Percentiles rank a stretch among this genome's conserved stretches.
Evolutionary conservation across 30 jellyfish, hydroid and myxozoan species (phyloP).

Genomic region (Pelagia noctiluca): DNA sequence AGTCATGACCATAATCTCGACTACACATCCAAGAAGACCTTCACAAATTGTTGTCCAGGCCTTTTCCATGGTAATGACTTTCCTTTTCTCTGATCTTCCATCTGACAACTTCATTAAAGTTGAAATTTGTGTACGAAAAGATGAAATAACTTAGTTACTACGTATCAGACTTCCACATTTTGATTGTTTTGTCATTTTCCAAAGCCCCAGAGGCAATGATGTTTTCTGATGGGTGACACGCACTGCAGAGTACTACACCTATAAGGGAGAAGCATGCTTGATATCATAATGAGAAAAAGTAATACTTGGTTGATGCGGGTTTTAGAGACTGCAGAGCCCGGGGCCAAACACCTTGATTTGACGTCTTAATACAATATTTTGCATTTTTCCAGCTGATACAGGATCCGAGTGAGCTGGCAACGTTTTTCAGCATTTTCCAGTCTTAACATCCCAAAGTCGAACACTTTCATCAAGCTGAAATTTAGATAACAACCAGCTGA

Average conservation of each 20-base stretch:
- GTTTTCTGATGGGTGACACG: constrained; percentile 98
- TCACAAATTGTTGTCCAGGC: too few relatives aligned
- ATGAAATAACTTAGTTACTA: too few relatives aligned
- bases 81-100: too few relatives aligned
- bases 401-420: constrained; percentile 99
- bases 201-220: constrained; percentile 97
- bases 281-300: background rate
- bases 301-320: background rate
- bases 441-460: constrained; percentile 97
- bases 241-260: constrained; percentile 98
- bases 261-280: background rate
- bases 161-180: constrained; percentile 97
- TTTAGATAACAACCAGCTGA: background rate
- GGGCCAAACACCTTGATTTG: background rate
- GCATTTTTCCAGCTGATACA: constrained; percentile 94
- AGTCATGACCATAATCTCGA: too few relatives aligned
- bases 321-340: background rate
- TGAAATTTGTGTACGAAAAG: too few relatives aligned
- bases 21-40: too few relatives aligned
- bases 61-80: too few relatives aligned
- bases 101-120: too few relatives aligned
- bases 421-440: constrained; percentile 93
- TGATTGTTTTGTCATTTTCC: constrained; percentile 95
- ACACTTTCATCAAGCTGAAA: constrained; percentile 95
- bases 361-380: too few relatives aligned